Evolutionary conservation across 2,888 invertebrate genomes (phyloP).

Genomic region (Villa cingulata): DNA sequence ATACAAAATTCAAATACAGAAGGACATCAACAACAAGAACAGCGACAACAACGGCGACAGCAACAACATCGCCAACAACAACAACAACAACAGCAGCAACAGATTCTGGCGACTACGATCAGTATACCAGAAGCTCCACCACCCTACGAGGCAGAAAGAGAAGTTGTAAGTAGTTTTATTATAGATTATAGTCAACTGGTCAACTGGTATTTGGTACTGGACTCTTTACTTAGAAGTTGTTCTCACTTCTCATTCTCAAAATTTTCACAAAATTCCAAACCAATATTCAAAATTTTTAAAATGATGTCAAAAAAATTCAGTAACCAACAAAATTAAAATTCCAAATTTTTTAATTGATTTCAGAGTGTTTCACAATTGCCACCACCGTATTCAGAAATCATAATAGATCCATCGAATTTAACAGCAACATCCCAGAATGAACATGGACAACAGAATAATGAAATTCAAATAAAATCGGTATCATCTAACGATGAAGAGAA

Average conservation of each 20-base stretch:
- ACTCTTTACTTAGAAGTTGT: too few relatives aligned
- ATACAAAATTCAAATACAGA: not conserved
- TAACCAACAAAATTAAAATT: too few relatives aligned
- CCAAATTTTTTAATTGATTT: not conserved
- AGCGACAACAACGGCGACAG: not conserved
- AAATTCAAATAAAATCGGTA: not conserved
- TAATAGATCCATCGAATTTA: conserved; percentile 9
- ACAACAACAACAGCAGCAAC: not conserved
- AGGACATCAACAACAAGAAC: not conserved
- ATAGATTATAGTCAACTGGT: too few relatives aligned
- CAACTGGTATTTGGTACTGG: too few relatives aligned
- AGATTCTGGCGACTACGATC: too few relatives aligned
- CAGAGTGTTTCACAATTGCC: conserved; percentile 13
- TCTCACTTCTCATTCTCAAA: too few relatives aligned
- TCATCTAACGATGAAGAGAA: not conserved
- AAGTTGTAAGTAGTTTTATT: conserved; percentile 5
- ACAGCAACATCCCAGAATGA: not conserved
- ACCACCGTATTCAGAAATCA: conserved; percentile 16
- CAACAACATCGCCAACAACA: conserved; percentile 2
- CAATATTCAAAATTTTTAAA: not conserved
- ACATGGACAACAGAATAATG: not conserved
- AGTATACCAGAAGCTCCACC: conserved; percentile 15
- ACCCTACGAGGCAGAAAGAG: conserved; percentile 14
- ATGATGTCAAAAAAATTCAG: too few relatives aligned
- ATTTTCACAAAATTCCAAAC: too few relatives aligned